Evolutionary conservation across 2,888 invertebrate genomes (phyloP).

Genomic region (Drosophila buzzatii): DNA sequence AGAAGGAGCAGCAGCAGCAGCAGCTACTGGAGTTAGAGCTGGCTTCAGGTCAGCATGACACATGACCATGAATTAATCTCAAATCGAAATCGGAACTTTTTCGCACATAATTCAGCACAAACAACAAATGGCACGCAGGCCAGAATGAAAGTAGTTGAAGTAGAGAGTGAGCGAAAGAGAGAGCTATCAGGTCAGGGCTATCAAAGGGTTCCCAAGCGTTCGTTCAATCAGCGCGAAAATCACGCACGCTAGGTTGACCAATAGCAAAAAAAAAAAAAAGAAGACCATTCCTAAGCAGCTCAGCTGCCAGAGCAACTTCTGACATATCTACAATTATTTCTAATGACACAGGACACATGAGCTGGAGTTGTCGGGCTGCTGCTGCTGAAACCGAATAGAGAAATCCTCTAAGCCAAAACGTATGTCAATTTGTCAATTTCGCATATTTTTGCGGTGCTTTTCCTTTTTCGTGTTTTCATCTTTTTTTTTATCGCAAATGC

Average conservation of each 20-base stretch:
- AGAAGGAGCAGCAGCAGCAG: background rate
- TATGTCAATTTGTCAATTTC: constrained; percentile 80
- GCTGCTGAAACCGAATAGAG: background rate
- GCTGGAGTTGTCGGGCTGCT: constrained; percentile 21
- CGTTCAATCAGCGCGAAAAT: constrained; percentile 63
- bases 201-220: constrained; percentile 51
- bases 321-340: constrained; percentile 68
- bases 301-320: constrained; percentile 39
- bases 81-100: constrained; percentile 67
- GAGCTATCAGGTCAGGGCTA: constrained; percentile 16
- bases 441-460: constrained; percentile 64
- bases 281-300: constrained; percentile 51
- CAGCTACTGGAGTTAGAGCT: background rate
- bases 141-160: constrained; percentile 1
- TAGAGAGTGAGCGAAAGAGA: constrained; percentile 9
- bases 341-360: constrained; percentile 75
- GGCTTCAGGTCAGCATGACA: constrained; percentile 41
- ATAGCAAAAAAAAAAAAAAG: constrained; percentile 6
- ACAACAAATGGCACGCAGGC: constrained; percentile 54
- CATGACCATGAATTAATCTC: constrained; percentile 64
- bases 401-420: constrained; percentile 66
- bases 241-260: constrained; percentile 60
- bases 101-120: constrained; percentile 69
- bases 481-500: constrained; percentile 62
- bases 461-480: constrained; percentile 21